phyloP scores from a whole-genome alignment of 1,140 invertebrate species.

The Temnothorax curvispinosus region DNA sequence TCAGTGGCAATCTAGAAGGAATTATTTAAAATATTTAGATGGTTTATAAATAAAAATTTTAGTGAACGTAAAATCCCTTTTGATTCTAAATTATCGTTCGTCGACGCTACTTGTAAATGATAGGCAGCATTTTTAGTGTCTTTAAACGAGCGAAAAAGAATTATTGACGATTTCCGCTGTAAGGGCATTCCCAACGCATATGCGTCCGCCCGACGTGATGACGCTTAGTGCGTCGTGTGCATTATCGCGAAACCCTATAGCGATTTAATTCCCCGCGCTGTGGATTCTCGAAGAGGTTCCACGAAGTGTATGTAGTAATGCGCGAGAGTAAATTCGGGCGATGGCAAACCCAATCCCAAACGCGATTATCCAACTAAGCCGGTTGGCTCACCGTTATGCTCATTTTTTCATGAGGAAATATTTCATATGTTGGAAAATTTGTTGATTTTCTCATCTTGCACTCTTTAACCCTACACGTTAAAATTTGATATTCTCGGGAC shows the following conservation, averaged over 20 bases:
- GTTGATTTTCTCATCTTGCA: not conserved
- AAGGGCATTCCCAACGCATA: not conserved
- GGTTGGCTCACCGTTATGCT: not conserved
- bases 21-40: not conserved
- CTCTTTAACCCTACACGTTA: not conserved
- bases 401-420: not conserved
- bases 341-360: not conserved
- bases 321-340: slow-evolving; percentile 23
- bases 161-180: not conserved
- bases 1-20: not conserved
- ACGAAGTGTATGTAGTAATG: slow-evolving; percentile 52
- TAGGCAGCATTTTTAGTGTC: not conserved
- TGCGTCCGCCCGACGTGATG: not conserved
- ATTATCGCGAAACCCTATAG: slow-evolving; percentile 70
- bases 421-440: not conserved
- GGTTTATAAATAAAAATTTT: not conserved
- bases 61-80: not conserved
- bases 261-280: slow-evolving; percentile 62
- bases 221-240: slow-evolving; percentile 23
- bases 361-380: not conserved
- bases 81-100: not conserved
- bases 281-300: slow-evolving; percentile 61
- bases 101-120: not conserved
- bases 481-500: not conserved
- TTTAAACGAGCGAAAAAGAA: not conserved